phyloP scores from a whole-genome alignment of 1,140 invertebrate species.

The Ceratina japonica region DNA sequence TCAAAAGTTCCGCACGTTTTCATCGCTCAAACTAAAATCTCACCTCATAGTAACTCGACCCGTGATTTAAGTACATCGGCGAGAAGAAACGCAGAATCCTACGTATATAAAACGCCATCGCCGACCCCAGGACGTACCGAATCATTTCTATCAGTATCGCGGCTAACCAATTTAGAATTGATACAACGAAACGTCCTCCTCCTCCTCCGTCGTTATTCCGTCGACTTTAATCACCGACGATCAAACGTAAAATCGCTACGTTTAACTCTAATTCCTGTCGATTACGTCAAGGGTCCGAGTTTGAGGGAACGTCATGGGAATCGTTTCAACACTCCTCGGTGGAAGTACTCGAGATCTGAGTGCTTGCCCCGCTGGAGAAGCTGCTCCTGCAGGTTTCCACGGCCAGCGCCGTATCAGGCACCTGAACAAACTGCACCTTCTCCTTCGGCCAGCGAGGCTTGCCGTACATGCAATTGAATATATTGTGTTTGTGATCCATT shows the following conservation, averaged over 20 bases:
- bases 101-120: no score
- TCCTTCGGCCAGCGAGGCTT: slow-evolving; percentile 75
- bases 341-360: slow-evolving; percentile 79
- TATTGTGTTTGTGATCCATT: slow-evolving; percentile 72
- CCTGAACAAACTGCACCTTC: slow-evolving; percentile 77
- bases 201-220: no score
- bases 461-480: slow-evolving; percentile 76
- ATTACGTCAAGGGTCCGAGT: not conserved
- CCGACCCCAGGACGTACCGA: no score
- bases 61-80: not conserved
- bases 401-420: slow-evolving; percentile 76
- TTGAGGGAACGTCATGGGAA: not conserved
- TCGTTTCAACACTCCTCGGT: slow-evolving; percentile 74
- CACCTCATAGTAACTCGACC: not conserved
- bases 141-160: no score
- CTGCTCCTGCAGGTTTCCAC: slow-evolving; percentile 80
- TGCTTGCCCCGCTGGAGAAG: slow-evolving; percentile 80
- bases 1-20: not conserved
- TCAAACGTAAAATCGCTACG: no score
- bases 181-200: no score
- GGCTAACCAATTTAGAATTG: no score
- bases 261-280: not conserved
- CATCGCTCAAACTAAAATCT: not conserved
- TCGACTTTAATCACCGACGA: no score
- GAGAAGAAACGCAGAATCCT: not conserved